Evolutionary conservation across 2,113 vertebrate genomes (phyloP).

Genomic region (Halcyon senegalensis): DNA sequence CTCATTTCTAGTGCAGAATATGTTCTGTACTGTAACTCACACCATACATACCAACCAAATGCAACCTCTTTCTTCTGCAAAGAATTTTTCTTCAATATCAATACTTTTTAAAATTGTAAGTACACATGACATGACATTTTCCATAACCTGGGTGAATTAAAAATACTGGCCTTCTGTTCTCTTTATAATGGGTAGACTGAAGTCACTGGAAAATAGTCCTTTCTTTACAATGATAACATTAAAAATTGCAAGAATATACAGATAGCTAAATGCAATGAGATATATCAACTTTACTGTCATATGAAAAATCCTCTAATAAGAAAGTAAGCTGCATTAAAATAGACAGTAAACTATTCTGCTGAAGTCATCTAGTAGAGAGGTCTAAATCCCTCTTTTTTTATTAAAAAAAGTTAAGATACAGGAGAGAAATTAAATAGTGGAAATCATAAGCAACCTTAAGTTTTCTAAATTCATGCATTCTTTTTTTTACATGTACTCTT

Average conservation of each 20-base stretch:
- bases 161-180: not conserved
- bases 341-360: not conserved
- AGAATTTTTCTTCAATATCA: not conserved
- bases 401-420: not conserved
- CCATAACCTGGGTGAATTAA: not conserved
- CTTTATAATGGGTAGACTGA: not conserved
- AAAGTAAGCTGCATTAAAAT: not conserved
- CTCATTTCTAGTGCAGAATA: not conserved
- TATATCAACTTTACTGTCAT: not conserved
- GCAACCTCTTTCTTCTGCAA: not conserved
- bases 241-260: not conserved
- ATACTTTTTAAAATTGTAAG: not conserved
- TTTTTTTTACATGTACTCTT: not conserved
- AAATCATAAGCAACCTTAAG: not conserved
- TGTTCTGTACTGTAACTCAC: not conserved
- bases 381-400: not conserved
- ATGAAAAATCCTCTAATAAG: not conserved
- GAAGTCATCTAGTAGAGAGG: not conserved
- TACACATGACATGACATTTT: not conserved
- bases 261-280: not conserved
- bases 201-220: not conserved
- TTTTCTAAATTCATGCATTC: not conserved
- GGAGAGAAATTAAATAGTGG: not conserved
- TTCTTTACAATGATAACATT: not conserved
- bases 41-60: not conserved